Conservation (phyloP, 2,888 invertebrate species). For the Dryocosmus kuriphilus region DNA sequence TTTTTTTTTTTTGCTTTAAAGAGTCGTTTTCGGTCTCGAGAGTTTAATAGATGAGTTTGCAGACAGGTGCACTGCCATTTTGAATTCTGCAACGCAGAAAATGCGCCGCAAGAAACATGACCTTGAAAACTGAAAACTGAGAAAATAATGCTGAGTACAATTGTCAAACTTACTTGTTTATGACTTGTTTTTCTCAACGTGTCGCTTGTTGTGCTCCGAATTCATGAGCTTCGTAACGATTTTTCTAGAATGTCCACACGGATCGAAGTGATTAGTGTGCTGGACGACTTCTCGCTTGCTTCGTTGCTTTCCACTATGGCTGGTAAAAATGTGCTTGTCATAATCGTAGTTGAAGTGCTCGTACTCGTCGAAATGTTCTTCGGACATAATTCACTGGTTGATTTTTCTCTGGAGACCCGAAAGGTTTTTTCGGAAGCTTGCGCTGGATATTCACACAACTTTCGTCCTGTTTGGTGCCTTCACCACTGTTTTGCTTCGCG, state of each 20-base stretch:
- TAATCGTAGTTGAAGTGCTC: conserved; percentile 96
- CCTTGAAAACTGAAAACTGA: background rate
- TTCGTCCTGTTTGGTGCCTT: too few species aligned
- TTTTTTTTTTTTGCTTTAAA: too few species aligned
- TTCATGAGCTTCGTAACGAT: conserved; percentile 91
- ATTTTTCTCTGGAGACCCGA: conserved; percentile 12
- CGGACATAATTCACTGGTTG: conserved; percentile 83
- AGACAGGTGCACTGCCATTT: conserved; percentile 11
- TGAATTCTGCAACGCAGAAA: conserved; percentile 22
- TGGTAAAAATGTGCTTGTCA: conserved; percentile 92
- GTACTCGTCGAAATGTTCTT: conserved; percentile 92
- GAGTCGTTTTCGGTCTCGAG: background rate
- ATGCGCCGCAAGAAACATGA: background rate
- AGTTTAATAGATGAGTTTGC: background rate
- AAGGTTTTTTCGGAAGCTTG: background rate
- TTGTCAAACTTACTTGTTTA: conserved; percentile 53
- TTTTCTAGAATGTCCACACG: conserved; percentile 95
- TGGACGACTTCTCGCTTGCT: conserved; percentile 92
- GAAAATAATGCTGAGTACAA: background rate
- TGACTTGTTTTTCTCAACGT: conserved; percentile 73
- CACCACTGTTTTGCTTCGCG: background rate
- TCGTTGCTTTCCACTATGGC: conserved; percentile 94
- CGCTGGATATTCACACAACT: too few species aligned
- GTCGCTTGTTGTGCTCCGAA: conserved; percentile 89
- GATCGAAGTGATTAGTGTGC: conserved; percentile 95